Conservation (phyloP, 2,797 vertebrate genomes). For the Parauchenoglanis punctatus region DNA sequence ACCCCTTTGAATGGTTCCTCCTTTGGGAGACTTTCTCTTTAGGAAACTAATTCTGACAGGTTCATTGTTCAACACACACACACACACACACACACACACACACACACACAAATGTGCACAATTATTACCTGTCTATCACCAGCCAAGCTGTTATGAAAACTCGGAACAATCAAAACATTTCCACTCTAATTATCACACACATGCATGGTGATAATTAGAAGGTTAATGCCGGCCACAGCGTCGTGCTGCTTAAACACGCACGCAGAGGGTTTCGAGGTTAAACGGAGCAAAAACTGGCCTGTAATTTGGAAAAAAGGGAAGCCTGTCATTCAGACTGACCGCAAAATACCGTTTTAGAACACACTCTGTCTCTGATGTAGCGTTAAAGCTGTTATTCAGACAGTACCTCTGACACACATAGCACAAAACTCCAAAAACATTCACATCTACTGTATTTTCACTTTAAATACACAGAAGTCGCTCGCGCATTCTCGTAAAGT, state of each 20-base stretch:
- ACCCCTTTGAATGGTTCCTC: not conserved
- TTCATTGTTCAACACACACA: not conserved
- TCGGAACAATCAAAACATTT: slow-evolving; percentile 3
- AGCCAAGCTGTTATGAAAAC: not conserved
- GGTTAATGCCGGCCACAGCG: not conserved
- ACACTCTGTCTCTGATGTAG: not conserved
- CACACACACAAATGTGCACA: not conserved
- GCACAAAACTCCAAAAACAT: not conserved
- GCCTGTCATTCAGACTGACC: slow-evolving; percentile 33
- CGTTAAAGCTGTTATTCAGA: not conserved
- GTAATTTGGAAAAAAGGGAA: slow-evolving; percentile 48
- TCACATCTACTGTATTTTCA: not conserved
- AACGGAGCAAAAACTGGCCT: slow-evolving; percentile 25
- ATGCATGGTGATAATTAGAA: not conserved
- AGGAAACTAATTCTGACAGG: not conserved
- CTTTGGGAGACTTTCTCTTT: not conserved
- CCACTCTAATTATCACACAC: not conserved
- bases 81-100: not conserved
- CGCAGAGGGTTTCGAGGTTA: slow-evolving; percentile 27
- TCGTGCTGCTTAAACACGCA: slow-evolving; percentile 23
- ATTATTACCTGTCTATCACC: slow-evolving; percentile 5
- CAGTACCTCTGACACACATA: not conserved
- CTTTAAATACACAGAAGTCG: not conserved
- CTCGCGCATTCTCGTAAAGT: not conserved
- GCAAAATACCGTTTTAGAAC: slow-evolving; percentile 34